Percentiles rank a stretch among this genome's conserved stretches.
phyloP scores from a whole-genome alignment of 2,113 vertebrate genomes.

The Scomber colias region DNA sequence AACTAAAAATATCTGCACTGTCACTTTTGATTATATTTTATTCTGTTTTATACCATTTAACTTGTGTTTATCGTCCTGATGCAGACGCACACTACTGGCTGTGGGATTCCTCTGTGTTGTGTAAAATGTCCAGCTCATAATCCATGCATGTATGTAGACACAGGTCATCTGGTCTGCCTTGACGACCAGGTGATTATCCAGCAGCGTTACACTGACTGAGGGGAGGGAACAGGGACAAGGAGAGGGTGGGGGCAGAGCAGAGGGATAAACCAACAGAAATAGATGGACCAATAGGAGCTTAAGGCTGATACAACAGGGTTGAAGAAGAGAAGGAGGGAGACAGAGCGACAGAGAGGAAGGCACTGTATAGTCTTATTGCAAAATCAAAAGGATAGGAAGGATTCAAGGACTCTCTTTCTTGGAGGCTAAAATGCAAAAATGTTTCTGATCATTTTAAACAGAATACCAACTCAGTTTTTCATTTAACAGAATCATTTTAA shows the following conservation, averaged over 20 bases:
- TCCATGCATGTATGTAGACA: constrained; percentile 47
- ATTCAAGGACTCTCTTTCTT: background rate
- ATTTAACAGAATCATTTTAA: constrained; percentile 14
- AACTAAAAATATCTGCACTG: too few species aligned
- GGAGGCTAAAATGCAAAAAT: background rate
- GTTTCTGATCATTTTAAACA: background rate
- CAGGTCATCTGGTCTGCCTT: constrained; percentile 53
- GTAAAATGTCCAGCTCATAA: constrained; percentile 59
- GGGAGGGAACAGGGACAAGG: constrained; percentile 11
- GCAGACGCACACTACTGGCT: background rate
- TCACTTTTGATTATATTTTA: too few species aligned
- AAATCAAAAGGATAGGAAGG: background rate
- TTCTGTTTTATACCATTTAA: background rate
- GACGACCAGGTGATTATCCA: constrained; percentile 71
- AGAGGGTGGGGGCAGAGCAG: constrained; percentile 44
- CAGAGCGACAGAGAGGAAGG: background rate
- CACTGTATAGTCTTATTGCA: background rate
- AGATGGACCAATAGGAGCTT: constrained; percentile 71
- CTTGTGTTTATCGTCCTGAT: background rate
- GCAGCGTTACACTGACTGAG: constrained; percentile 33
- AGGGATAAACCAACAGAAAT: constrained; percentile 77
- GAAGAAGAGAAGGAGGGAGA: constrained; percentile 42
- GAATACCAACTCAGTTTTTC: background rate
- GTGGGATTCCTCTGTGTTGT: constrained; percentile 35
- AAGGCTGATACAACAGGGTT: constrained; percentile 9